These are phyloP conservation scores for Carabus problematicus DNA, from an alignment of 2,888 invertebrate genomes.

Conservation along the genomic window DNA sequence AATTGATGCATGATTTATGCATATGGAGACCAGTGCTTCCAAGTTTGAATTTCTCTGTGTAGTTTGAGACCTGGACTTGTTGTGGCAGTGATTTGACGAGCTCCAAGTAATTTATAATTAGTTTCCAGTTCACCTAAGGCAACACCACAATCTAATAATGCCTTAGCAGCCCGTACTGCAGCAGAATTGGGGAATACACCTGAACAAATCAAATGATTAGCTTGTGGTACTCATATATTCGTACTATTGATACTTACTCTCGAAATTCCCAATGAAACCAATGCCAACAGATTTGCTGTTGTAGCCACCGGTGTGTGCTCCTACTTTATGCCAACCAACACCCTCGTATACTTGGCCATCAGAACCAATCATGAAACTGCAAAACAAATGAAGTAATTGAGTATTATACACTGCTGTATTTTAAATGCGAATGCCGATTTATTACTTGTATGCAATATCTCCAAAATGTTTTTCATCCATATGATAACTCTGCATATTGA, in stretches of 20 bases:
- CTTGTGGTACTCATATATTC: background rate
- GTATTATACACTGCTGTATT: constrained; percentile 7
- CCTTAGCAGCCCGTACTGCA: constrained; percentile 60
- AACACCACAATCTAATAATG: constrained; percentile 62
- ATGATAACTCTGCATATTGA: constrained; percentile 63
- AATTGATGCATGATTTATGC: constrained; percentile 11
- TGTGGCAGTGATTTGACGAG: constrained; percentile 62
- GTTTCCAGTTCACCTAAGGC: constrained; percentile 58
- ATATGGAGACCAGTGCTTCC: constrained; percentile 56
- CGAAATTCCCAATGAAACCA: constrained; percentile 66
- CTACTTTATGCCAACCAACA: constrained; percentile 65
- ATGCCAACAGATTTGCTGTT: constrained; percentile 64
- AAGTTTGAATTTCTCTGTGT: constrained; percentile 61
- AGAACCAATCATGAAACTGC: constrained; percentile 66
- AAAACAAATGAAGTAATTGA: constrained; percentile 10
- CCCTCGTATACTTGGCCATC: constrained; percentile 69
- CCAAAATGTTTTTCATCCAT: constrained; percentile 60
- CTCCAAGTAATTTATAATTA: constrained; percentile 64
- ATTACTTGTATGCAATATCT: constrained; percentile 68
- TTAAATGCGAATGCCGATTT: background rate
- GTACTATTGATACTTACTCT: constrained; percentile 54
- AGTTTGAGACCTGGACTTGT: constrained; percentile 64
- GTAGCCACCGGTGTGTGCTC: constrained; percentile 65
- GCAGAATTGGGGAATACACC: constrained; percentile 58
- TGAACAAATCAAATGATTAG: constrained; percentile 45